These are phyloP conservation scores for Nerophis ophidion DNA, from an alignment of 2,113 vertebrate genomes.

Conservation along the genomic window DNA sequence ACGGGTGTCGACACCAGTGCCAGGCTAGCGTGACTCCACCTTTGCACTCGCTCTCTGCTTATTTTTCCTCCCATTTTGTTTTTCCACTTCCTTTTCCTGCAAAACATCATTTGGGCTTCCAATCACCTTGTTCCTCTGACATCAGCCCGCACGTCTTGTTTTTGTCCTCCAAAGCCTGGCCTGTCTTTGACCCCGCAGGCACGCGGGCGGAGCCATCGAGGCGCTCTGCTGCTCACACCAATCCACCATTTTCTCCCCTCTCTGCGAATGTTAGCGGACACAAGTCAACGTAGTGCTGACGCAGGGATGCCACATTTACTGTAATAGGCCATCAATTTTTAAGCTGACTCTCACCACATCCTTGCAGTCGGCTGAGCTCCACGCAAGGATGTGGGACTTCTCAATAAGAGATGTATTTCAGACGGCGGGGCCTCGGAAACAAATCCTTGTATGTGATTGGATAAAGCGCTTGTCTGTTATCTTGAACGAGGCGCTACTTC, in stretches of 20 bases:
- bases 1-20: constrained; percentile 13
- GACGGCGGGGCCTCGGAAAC: too few relatives aligned
- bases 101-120: constrained; percentile 8
- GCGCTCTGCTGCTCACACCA: constrained; percentile 7
- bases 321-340: constrained; percentile 1
- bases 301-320: constrained; percentile 10
- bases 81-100: constrained; percentile 37
- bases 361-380: too few relatives aligned
- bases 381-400: too few relatives aligned
- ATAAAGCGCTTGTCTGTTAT: too few relatives aligned
- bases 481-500: too few relatives aligned
- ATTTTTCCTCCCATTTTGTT: constrained; percentile 24
- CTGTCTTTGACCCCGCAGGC: constrained; percentile 49
- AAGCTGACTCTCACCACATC: not conserved
- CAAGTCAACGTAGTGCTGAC: constrained; percentile 31
- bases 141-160: constrained; percentile 12
- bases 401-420: too few relatives aligned
- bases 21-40: constrained; percentile 46
- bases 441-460: too few relatives aligned
- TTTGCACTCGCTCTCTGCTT: constrained; percentile 33
- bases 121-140: constrained; percentile 10
- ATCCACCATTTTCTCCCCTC: constrained; percentile 29
- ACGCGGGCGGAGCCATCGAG: not conserved
- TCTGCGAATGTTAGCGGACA: constrained; percentile 57
- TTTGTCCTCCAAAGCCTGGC: constrained; percentile 18